Evolutionary conservation across 2,113 vertebrate species (phyloP).

Genomic region (Emberiza fucata): DNA sequence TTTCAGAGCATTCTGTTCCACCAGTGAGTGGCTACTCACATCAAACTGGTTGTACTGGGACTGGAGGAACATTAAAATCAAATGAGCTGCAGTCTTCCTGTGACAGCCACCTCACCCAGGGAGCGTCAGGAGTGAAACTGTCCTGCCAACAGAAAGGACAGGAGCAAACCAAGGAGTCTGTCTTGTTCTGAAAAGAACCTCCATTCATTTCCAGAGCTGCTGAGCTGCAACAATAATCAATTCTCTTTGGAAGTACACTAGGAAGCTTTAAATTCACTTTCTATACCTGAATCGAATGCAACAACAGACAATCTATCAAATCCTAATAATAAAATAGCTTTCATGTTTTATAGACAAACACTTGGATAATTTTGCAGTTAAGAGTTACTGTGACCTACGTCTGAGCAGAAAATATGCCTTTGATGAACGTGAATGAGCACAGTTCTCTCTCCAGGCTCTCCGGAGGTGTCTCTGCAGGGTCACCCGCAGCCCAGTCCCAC

Average conservation of each 20-base stretch:
- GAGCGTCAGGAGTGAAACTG: fast-evolving
- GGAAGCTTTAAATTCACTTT: not conserved
- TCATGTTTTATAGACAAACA: not conserved
- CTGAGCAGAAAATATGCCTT: not conserved
- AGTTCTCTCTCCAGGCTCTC: not conserved
- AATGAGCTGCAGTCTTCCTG: not conserved
- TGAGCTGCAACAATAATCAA: not conserved
- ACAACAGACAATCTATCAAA: not conserved
- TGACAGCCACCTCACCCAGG: not conserved
- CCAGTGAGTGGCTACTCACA: not conserved
- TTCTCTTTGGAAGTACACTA: not conserved
- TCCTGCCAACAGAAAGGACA: not conserved
- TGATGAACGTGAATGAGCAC: not conserved
- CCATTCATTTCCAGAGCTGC: not conserved
- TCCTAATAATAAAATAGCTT: not conserved
- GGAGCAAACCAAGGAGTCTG: fast-evolving
- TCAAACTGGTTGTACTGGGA: not conserved
- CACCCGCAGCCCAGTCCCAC: not conserved
- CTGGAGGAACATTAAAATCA: not conserved
- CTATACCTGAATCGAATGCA: not conserved
- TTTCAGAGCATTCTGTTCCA: not conserved
- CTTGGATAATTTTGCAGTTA: not conserved
- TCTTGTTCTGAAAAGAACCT: not conserved
- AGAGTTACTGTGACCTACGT: not conserved
- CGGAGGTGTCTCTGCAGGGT: not conserved